Percentiles rank a stretch among this genome's conserved stretches.
Conservation (phyloP, 1,140 invertebrate genomes). For the Calliopsis andreniformis region DNA sequence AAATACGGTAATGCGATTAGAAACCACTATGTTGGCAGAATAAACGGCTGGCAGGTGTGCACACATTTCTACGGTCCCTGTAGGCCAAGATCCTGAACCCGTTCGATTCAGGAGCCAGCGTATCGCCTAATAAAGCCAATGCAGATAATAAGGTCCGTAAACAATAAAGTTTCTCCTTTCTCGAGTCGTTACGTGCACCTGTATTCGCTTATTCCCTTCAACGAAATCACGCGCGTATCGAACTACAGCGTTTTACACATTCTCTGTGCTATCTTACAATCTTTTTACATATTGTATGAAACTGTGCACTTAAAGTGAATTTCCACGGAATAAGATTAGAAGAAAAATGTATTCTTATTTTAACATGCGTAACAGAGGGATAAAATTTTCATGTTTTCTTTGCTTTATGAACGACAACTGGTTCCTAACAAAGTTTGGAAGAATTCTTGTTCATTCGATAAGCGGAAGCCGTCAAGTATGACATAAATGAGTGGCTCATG, state of each 20-base stretch:
- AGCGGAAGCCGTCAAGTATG: too few species aligned
- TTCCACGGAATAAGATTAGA: too few species aligned
- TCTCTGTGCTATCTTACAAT: neutral
- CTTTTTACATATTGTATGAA: too few species aligned
- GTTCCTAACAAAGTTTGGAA: too few species aligned
- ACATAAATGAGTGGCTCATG: too few species aligned
- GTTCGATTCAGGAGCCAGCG: neutral
- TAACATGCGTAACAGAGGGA: too few species aligned
- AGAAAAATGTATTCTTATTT: too few species aligned
- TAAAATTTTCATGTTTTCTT: too few species aligned
- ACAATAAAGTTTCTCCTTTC: constrained; percentile 18
- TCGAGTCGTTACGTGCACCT: neutral
- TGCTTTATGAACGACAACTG: too few species aligned
- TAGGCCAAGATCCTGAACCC: constrained; percentile 24
- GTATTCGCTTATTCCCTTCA: neutral
- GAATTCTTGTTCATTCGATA: too few species aligned
- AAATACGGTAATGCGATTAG: constrained; percentile 65
- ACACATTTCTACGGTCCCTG: constrained; percentile 32
- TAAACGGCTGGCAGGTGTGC: constrained; percentile 47
- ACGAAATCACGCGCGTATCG: neutral
- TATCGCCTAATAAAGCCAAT: constrained; percentile 14
- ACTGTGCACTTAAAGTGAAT: too few species aligned
- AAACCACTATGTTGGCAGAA: constrained; percentile 50
- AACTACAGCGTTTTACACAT: neutral
- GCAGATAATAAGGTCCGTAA: constrained; percentile 18